Evolutionary conservation across 2,888 invertebrate genomes (phyloP).

Genomic region (Spilosoma lubricipeda): DNA sequence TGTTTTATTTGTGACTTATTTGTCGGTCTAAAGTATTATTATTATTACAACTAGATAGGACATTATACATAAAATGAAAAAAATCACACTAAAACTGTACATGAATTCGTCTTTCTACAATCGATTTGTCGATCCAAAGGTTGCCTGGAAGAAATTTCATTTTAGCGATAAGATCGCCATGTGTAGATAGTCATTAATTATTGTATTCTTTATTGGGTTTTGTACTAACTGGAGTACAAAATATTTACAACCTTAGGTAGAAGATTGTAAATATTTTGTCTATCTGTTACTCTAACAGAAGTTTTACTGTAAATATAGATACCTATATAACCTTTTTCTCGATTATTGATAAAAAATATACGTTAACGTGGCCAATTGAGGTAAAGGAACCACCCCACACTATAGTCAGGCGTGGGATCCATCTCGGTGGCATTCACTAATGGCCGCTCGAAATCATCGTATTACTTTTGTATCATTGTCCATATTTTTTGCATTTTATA

Average conservation of each 20-base stretch:
- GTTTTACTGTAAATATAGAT: background rate
- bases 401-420: constrained; percentile 78
- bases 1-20: background rate
- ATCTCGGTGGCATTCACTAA: constrained; percentile 76
- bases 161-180: no score
- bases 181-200: no score
- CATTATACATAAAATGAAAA: background rate
- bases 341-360: constrained; percentile 40
- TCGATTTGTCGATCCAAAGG: no score
- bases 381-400: constrained; percentile 65
- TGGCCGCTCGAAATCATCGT: constrained; percentile 75
- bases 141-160: no score
- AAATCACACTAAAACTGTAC: no score
- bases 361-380: constrained; percentile 50
- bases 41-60: background rate
- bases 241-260: background rate
- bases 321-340: constrained; percentile 14
- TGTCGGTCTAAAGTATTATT: background rate
- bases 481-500: constrained; percentile 68
- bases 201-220: no score
- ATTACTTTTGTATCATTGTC: constrained; percentile 82
- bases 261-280: background rate
- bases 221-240: no score
- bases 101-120: no score
- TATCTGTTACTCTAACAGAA: background rate